A percentile compares a stretch with the other conserved stretches of the same genome.
phyloP scores from a whole-genome alignment of 2,113 vertebrate genomes.

The Anguilla rostrata region DNA sequence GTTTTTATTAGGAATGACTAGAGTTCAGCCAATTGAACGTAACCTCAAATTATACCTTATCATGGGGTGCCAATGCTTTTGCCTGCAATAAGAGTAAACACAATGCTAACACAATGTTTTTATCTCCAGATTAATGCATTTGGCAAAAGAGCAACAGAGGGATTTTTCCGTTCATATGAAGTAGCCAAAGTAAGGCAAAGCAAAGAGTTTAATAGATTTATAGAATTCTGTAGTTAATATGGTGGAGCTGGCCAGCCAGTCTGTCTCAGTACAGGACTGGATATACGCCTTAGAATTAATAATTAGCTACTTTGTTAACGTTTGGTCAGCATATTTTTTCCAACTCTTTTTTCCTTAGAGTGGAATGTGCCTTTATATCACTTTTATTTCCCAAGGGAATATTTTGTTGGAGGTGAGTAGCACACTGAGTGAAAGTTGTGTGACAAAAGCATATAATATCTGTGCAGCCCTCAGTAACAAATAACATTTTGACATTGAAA shows the following conservation, averaged over 20 bases:
- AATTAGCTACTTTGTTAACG: slow-evolving; percentile 44
- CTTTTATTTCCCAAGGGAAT: not conserved
- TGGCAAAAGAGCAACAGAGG: slow-evolving; percentile 50
- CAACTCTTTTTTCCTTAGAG: not conserved
- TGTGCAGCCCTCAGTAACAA: not conserved
- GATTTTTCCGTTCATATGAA: slow-evolving; percentile 47
- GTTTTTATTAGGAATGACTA: slow-evolving; percentile 51
- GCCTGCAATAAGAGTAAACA: slow-evolving; percentile 33
- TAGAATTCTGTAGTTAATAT: slow-evolving; percentile 46
- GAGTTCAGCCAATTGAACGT: slow-evolving; percentile 49
- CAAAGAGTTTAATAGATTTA: slow-evolving; percentile 41
- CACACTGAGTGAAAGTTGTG: not conserved
- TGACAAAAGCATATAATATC: not conserved
- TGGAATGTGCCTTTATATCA: not conserved
- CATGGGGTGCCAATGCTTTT: slow-evolving; percentile 56
- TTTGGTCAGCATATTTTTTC: slow-evolving; percentile 1
- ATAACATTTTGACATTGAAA: not conserved
- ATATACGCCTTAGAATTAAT: slow-evolving; percentile 36
- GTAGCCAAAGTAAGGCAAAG: slow-evolving; percentile 38
- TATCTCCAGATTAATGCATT: slow-evolving; percentile 48
- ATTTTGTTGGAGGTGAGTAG: not conserved
- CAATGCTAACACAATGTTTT: slow-evolving; percentile 39
- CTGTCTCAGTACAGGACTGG: slow-evolving; percentile 33
- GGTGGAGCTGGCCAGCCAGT: slow-evolving; percentile 34
- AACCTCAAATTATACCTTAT: slow-evolving; percentile 59